phyloP scores from a whole-genome alignment of 30 jellyfish, hydroid and myxozoan species.

The Mastigias papua region DNA sequence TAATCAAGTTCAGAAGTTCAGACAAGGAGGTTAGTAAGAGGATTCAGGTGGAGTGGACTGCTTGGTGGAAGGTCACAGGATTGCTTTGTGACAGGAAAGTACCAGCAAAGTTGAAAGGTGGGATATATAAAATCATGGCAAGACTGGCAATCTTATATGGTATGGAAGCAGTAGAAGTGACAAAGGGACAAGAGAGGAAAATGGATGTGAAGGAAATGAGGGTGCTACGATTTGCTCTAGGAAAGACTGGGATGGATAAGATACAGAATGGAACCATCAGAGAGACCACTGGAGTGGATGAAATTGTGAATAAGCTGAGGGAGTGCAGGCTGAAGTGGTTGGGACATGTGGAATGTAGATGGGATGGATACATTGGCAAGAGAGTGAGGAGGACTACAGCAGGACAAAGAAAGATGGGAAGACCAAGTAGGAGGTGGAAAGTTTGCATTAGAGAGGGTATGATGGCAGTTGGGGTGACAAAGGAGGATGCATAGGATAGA shows the following conservation, averaged over 20 bases:
- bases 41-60: neutral
- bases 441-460: neutral
- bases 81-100: too few relatives aligned
- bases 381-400: neutral
- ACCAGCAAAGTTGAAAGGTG: too few relatives aligned
- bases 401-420: neutral
- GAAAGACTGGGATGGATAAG: too few relatives aligned
- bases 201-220: too few relatives aligned
- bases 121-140: too few relatives aligned
- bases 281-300: neutral
- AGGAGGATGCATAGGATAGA: neutral
- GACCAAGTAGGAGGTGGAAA: neutral
- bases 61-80: slow-evolving; percentile 3
- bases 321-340: neutral
- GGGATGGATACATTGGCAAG: neutral
- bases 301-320: neutral
- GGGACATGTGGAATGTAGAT: neutral
- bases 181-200: too few relatives aligned
- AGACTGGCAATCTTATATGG: too few relatives aligned
- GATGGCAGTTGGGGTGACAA: neutral
- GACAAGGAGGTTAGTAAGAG: neutral
- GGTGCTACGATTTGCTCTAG: too few relatives aligned
- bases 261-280: neutral
- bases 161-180: too few relatives aligned
- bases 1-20: neutral